These are phyloP conservation scores for Zosterops borbonicus DNA, from an alignment of 2,113 vertebrate species.

Conservation along the genomic window DNA sequence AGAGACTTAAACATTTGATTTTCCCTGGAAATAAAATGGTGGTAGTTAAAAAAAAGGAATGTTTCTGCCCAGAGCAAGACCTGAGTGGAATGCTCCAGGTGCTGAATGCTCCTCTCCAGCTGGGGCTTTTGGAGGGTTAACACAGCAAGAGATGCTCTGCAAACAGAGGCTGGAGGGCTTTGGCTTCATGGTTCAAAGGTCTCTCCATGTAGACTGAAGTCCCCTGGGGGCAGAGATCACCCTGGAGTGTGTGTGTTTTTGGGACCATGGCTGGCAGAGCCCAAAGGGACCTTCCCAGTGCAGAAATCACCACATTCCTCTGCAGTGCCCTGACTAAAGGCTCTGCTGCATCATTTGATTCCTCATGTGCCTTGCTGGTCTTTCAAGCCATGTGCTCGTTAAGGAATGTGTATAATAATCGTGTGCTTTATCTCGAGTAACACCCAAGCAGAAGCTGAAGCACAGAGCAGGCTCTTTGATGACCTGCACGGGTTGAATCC, in stretches of 20 bases:
- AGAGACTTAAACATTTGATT: not conserved
- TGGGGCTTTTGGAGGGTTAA: not conserved
- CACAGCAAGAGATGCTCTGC: not conserved
- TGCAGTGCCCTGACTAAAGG: not conserved
- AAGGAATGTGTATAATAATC: not conserved
- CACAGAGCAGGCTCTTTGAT: not conserved
- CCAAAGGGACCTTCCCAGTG: not conserved
- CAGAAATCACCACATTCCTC: not conserved
- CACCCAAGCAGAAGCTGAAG: not conserved
- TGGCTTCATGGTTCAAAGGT: not conserved
- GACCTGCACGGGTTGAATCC: not conserved
- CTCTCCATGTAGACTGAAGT: not conserved
- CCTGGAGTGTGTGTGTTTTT: not conserved
- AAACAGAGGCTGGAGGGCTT: slow-evolving; percentile 24
- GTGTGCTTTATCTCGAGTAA: not conserved
- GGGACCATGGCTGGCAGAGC: not conserved
- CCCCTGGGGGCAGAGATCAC: not conserved
- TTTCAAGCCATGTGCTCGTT: not conserved
- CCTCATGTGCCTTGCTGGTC: not conserved
- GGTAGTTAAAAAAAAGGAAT: not conserved
- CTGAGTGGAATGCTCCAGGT: not conserved
- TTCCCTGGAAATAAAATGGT: not conserved
- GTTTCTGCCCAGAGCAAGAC: not conserved
- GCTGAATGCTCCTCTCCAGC: not conserved
- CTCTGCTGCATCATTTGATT: not conserved